Evolutionary conservation across 2,797 vertebrate species (phyloP).

Genomic region (Mycteria americana): DNA sequence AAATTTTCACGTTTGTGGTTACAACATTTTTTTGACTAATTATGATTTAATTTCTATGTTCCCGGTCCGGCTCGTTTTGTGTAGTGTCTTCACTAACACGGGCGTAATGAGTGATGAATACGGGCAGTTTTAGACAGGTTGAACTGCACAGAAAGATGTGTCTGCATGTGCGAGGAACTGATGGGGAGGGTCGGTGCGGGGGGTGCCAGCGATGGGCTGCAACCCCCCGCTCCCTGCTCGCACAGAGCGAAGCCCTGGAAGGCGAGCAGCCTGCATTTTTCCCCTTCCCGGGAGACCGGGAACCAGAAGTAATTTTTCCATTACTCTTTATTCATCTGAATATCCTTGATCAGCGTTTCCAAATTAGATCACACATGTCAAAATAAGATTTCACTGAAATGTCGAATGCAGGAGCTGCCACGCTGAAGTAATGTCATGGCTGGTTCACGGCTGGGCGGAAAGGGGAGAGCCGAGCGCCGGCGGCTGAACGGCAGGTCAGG

Average conservation of each 20-base stretch:
- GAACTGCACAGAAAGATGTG: not conserved
- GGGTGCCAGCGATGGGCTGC: not conserved
- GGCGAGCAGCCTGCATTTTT: not conserved
- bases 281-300: not conserved
- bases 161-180: fast-evolving
- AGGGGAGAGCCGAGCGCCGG: fast-evolving
- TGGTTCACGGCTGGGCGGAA: not conserved
- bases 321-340: not conserved
- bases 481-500: too few relatives aligned
- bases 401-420: not conserved
- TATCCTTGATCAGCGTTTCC: not conserved
- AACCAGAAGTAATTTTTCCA: not conserved
- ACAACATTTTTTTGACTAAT: not conserved
- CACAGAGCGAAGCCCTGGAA: not conserved
- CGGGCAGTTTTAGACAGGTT: too few relatives aligned
- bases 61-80: too few relatives aligned
- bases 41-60: not conserved
- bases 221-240: not conserved
- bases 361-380: not conserved
- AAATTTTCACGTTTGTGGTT: not conserved
- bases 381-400: not conserved
- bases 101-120: not conserved
- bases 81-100: not conserved
- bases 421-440: not conserved
- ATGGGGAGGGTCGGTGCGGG: fast-evolving